Percentiles rank a stretch among this genome's conserved stretches.
phyloP scores from a whole-genome alignment of 2,888 invertebrate species.

The Kuschelorhynchus macadamiae region DNA sequence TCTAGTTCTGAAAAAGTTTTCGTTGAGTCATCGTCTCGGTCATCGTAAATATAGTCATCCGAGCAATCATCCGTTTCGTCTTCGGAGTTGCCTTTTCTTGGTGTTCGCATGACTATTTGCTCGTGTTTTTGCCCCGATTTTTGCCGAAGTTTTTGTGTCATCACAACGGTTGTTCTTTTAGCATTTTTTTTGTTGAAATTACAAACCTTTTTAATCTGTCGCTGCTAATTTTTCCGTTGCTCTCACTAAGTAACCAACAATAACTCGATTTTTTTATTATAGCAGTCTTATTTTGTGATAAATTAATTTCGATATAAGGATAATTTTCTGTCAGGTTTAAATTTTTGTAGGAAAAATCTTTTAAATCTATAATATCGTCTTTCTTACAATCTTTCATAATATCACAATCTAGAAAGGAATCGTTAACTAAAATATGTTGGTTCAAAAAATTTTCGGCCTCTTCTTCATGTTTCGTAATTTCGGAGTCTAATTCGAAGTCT shows the following conservation, averaged over 20 bases:
- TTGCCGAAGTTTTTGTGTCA: too few relatives aligned
- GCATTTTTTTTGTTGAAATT: not conserved
- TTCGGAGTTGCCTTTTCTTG: too few relatives aligned
- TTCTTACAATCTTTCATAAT: not conserved
- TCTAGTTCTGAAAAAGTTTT: too few relatives aligned
- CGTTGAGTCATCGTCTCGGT: too few relatives aligned
- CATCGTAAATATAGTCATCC: too few relatives aligned
- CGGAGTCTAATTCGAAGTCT: not conserved
- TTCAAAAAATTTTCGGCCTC: not conserved
- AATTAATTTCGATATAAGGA: not conserved
- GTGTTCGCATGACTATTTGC: too few relatives aligned
- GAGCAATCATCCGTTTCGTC: too few relatives aligned
- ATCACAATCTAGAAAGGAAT: not conserved
- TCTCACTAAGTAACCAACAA: not conserved
- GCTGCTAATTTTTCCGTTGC: conserved; percentile 1
- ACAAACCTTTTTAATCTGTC: not conserved
- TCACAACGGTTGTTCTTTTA: too few relatives aligned
- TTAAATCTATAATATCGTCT: not conserved
- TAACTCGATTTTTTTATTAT: not conserved
- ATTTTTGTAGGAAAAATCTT: too few relatives aligned
- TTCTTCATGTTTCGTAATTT: not conserved
- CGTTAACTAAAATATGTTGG: not conserved
- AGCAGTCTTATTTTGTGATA: conserved; percentile 1
- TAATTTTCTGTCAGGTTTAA: too few relatives aligned
- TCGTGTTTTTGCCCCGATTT: too few relatives aligned